Conservation (phyloP, 2,888 invertebrate species). For the Bugula neritina region DNA sequence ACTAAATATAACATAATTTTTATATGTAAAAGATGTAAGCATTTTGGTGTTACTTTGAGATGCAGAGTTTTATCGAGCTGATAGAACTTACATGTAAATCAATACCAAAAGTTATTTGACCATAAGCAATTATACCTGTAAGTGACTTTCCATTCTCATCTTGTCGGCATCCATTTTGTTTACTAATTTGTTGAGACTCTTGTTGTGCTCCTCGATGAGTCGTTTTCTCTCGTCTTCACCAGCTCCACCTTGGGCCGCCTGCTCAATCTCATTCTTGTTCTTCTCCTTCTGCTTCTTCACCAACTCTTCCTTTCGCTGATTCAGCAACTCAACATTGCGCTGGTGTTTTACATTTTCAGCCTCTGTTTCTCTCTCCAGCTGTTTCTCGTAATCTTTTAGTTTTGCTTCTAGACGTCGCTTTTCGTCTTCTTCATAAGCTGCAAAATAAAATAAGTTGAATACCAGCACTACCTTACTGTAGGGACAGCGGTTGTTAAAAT, state of each 20-base stretch:
- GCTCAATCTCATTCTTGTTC: constrained; percentile 44
- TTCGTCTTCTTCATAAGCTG: constrained; percentile 42
- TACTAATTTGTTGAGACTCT: constrained; percentile 41
- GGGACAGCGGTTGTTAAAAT: too few relatives aligned
- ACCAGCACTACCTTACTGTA: too few relatives aligned
- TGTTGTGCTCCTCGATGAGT: constrained; percentile 43
- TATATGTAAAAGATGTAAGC: too few relatives aligned
- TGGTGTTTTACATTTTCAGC: constrained; percentile 41
- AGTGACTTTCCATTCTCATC: constrained; percentile 45
- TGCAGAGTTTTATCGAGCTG: too few relatives aligned
- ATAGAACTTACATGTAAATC: too few relatives aligned
- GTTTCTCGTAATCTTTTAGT: constrained; percentile 37
- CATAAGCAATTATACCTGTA: too few relatives aligned
- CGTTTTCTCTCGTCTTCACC: constrained; percentile 42
- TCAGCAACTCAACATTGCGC: constrained; percentile 39
- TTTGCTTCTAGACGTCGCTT: constrained; percentile 39
- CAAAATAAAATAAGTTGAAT: too few relatives aligned
- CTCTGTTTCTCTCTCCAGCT: constrained; percentile 41
- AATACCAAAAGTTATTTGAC: too few relatives aligned
- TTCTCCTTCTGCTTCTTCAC: constrained; percentile 41
- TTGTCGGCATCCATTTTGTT: constrained; percentile 48
- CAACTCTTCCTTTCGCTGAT: constrained; percentile 42
- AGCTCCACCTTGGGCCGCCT: constrained; percentile 38
- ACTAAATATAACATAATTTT: too few relatives aligned
- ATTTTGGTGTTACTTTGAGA: too few relatives aligned